phyloP scores from a whole-genome alignment of 2,888 invertebrate species.

The Junonia oenone region DNA sequence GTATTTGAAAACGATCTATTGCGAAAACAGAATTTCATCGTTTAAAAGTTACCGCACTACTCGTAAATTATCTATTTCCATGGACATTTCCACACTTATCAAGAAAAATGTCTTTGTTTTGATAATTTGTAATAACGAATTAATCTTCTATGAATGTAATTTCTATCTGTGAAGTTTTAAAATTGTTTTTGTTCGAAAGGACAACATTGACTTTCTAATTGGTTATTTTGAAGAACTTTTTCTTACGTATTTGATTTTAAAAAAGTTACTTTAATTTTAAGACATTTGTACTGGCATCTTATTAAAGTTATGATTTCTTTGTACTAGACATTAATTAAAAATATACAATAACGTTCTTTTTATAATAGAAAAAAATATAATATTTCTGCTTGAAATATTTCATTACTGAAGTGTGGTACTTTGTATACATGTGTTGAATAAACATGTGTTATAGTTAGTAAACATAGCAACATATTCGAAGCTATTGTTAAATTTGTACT shows the following conservation, averaged over 20 bases:
- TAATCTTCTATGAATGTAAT: conserved; percentile 15
- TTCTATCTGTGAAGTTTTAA: conserved; percentile 11
- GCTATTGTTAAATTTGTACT: neutral
- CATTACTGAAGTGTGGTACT: neutral
- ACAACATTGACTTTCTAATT: neutral
- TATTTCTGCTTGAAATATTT: no score
- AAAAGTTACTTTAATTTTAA: no score
- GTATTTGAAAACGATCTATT: no score
- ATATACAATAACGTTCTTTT: no score
- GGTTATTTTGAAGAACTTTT: neutral
- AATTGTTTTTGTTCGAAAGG: conserved; percentile 3
- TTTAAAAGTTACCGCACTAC: no score
- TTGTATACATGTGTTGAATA: neutral
- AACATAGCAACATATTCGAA: neutral
- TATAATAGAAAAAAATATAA: no score
- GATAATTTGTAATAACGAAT: conserved; percentile 12
- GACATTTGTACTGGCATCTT: no score
- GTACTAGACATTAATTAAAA: no score
- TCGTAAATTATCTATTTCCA: no score
- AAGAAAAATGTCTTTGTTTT: neutral
- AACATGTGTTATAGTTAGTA: neutral
- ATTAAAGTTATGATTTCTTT: no score
- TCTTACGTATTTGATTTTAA: neutral
- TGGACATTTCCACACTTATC: neutral
- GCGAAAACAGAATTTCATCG: no score